These are phyloP conservation scores for Sander vitreus DNA, from an alignment of 2,113 vertebrate species.

Conservation along the genomic window DNA sequence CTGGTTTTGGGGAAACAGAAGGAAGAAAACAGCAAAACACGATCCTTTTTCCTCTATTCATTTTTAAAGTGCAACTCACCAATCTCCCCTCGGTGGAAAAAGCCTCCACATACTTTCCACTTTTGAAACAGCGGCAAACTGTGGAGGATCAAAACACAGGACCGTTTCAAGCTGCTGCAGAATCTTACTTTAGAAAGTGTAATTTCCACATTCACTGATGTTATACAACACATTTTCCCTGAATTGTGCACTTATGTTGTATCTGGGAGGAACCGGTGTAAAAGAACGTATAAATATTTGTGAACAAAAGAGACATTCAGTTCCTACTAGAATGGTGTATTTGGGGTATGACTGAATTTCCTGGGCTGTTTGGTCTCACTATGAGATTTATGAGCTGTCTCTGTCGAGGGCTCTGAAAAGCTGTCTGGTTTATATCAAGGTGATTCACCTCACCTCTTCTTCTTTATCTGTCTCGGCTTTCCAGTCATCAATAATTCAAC, in stretches of 20 bases:
- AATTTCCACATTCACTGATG: conserved; percentile 25
- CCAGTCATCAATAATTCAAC: conserved; percentile 37
- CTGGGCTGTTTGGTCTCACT: conserved; percentile 48
- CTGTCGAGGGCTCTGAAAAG: conserved; percentile 42
- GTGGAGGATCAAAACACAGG: conserved; percentile 38
- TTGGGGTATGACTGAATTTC: conserved; percentile 56
- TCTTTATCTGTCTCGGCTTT: conserved; percentile 38
- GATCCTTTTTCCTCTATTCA: not conserved
- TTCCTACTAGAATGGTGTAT: conserved; percentile 35
- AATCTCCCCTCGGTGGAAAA: conserved; percentile 49
- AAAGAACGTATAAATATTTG: conserved; percentile 55
- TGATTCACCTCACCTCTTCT: conserved; percentile 30
- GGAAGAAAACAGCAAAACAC: conserved; percentile 37
- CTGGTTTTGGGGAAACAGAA: conserved; percentile 41
- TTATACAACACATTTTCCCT: conserved; percentile 18
- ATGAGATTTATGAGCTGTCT: conserved; percentile 65
- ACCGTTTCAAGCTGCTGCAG: conserved; percentile 1
- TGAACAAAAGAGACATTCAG: conserved; percentile 30
- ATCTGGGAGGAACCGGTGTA: not conserved
- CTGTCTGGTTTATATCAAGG: conserved; percentile 68
- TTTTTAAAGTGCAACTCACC: conserved; percentile 52
- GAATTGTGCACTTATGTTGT: conserved; percentile 13
- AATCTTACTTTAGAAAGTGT: conserved; percentile 10
- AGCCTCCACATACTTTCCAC: conserved; percentile 54
- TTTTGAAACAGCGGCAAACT: conserved; percentile 38